Conservation (phyloP, 2,113 vertebrate species). For the Heptranchias perlo region DNA sequence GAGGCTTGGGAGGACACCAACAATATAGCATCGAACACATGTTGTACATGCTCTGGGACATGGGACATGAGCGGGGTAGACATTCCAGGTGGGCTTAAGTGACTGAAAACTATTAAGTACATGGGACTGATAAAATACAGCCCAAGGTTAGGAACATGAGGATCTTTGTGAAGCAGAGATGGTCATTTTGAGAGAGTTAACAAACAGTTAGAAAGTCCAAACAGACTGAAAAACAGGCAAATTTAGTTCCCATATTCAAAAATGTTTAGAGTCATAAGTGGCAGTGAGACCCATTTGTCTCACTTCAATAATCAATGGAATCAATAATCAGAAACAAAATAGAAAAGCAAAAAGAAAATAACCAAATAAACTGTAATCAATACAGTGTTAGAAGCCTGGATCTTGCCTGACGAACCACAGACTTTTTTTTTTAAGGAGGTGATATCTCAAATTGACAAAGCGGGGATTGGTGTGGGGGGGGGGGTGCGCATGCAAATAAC, state of each 20-base stretch:
- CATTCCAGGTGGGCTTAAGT: neutral
- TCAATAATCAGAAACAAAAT: neutral
- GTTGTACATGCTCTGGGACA: neutral
- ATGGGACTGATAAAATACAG: neutral
- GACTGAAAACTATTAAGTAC: neutral
- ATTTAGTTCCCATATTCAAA: neutral
- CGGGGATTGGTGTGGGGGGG: no score
- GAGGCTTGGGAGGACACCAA: no score
- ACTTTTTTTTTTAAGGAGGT: neutral
- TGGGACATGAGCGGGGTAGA: neutral
- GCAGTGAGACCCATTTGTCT: neutral
- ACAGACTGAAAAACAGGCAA: neutral
- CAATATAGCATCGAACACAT: no score
- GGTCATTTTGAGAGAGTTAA: neutral
- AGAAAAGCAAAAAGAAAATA: neutral
- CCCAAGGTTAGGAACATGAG: neutral
- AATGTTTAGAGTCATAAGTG: neutral
- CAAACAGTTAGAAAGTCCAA: neutral
- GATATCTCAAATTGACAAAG: neutral
- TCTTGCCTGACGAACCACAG: neutral
- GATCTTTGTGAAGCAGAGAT: neutral
- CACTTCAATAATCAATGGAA: neutral
- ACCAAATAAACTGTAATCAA: neutral
- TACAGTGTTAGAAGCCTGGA: neutral
- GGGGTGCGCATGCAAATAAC: neutral